Base-by-base conservation (phyloP, 2,113 vertebrate species). In the Athene noctua region DNA sequence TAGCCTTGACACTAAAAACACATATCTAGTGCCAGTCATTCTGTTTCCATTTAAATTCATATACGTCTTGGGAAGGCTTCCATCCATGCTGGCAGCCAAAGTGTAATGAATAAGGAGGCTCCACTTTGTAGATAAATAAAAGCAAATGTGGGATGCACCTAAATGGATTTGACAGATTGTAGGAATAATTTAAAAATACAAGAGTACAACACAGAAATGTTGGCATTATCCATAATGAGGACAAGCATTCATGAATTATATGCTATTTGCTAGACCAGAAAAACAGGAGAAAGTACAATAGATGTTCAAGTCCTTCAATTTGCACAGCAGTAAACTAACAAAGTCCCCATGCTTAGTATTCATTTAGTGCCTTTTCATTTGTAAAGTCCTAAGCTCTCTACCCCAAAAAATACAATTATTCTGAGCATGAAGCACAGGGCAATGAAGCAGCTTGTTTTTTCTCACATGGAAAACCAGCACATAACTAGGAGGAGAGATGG, bases 1-100 rank as follows among this genome's bases (percentile, higher is more conserved):
- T 11, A 96, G 86, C 89, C 97, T 61, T 96, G 97, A 98, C 97
- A 97, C 96, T 74, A 91, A 96, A 97, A 98, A 98, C 96, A 98
- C 66, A 27, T 30, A 95, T 34, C 97, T 68, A 44, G 73, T 95
- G 96, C 96, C 97, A 97, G 91, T 81, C 95, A 95, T 88, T 92
- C 97, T 94, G 97, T 94, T 97, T 93, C 91, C 93, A 90, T 95
- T 94, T 93, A 96, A 97, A 96, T 83, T 80, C 89, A 89, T 91
- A 94, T 94, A 95, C 3, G 4, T 97, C 94, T 96, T 86, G 62
- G 92, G 90, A 97, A 86, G 89, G 87, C 86, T 98, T 96, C 94
- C 96, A 97, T 95, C 85, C 96, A 96, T 66, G 88, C 66, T 96
- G 91, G 95, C 96, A 98, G 92, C 61, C 74, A 83, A 94, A 62